These are phyloP conservation scores for Pica pica DNA, from an alignment of 2,113 vertebrate genomes.

Conservation along the genomic window DNA sequence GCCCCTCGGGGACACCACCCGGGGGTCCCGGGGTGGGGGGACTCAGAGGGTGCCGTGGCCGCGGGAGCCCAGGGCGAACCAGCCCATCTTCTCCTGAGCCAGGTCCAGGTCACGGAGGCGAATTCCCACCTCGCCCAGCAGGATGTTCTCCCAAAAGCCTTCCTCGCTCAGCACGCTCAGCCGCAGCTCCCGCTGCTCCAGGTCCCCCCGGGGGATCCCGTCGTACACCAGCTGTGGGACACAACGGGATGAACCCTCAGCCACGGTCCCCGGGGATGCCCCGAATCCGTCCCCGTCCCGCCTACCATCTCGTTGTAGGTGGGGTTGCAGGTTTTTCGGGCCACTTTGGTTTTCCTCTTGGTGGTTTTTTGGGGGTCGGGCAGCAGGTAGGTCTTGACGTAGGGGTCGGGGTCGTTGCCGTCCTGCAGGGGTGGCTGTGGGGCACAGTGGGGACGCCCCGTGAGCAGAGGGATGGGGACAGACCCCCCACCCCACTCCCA, in stretches of 20 bases:
- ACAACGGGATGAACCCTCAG: neutral
- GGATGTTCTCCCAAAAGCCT: conserved; percentile 92
- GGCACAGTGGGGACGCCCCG: neutral
- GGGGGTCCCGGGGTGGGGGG: neutral
- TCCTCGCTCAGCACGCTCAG: conserved; percentile 91
- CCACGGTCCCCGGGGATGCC: fast-evolving
- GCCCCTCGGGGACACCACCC: neutral
- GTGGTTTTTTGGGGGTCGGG: conserved; percentile 95
- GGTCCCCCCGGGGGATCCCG: conserved; percentile 87
- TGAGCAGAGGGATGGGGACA: fast-evolving
- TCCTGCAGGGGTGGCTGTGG: conserved; percentile 86
- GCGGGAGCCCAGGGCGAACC: conserved; percentile 84
- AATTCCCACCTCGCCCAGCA: conserved; percentile 90
- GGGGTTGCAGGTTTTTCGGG: conserved; percentile 94
- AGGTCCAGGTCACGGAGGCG: conserved; percentile 83
- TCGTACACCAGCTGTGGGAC: conserved; percentile 87
- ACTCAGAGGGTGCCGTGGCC: conserved; percentile 71
- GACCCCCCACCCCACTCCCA: fast-evolving
- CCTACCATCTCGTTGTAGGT: conserved; percentile 97
- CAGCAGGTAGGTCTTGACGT: conserved; percentile 95
- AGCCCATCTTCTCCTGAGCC: conserved; percentile 88
- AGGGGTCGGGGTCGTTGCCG: conserved; percentile 92
- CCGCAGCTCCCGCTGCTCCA: conserved; percentile 90
- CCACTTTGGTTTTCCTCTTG: conserved; percentile 97
- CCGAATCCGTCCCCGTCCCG: neutral